A percentile compares a stretch with the other conserved stretches of the same genome.
Evolutionary conservation across 2,113 vertebrate species (phyloP).

Genomic region (Oreochromis spilurus): DNA sequence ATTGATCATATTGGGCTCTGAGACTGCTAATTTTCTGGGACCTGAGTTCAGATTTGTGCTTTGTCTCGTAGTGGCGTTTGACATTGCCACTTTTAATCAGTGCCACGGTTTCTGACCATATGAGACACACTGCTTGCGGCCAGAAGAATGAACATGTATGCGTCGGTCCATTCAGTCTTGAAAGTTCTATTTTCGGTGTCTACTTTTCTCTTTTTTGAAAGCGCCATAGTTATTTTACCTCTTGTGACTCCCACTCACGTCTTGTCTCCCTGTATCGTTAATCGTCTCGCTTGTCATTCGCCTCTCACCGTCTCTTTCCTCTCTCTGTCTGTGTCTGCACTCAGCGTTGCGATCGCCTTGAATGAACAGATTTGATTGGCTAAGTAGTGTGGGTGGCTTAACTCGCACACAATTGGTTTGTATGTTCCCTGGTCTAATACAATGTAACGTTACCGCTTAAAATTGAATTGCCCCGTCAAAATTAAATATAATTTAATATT

Average conservation of each 20-base stretch:
- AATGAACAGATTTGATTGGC: neutral
- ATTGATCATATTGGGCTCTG: too few species aligned
- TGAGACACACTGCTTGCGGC: too few species aligned
- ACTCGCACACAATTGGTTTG: neutral
- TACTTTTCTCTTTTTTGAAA: neutral
- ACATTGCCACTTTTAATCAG: too few species aligned
- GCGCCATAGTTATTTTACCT: neutral
- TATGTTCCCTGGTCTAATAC: neutral
- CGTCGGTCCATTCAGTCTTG: too few species aligned
- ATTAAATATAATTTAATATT: neutral
- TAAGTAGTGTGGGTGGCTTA: neutral
- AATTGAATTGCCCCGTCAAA: neutral
- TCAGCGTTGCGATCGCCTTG: accelerated
- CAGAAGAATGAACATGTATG: too few species aligned
- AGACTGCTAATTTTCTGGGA: too few species aligned
- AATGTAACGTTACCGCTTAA: neutral
- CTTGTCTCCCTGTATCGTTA: accelerated
- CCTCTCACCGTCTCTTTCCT: neutral
- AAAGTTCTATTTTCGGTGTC: neutral
- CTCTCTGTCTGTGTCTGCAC: neutral
- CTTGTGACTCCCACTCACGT: accelerated
- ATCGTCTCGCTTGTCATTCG: neutral
- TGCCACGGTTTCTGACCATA: too few species aligned
- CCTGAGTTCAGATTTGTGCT: too few species aligned
- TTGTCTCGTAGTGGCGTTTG: too few species aligned